These are phyloP conservation scores for Dendronephthya gigantea DNA, from an alignment of 64 coral and sea anemone species.

Conservation along the genomic window DNA sequence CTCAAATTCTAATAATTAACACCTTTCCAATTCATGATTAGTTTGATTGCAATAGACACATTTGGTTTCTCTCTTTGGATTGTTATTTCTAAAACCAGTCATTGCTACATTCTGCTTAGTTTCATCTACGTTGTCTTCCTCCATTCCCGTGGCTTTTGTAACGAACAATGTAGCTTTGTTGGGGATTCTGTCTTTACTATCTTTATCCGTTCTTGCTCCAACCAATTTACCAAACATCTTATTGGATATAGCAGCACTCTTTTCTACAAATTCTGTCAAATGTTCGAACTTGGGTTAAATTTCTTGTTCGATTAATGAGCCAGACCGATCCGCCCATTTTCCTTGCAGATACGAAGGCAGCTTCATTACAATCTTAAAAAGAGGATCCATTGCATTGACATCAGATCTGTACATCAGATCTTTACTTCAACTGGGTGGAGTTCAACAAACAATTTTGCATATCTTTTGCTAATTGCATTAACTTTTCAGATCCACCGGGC, in stretches of 20 bases:
- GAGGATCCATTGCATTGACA: conserved; percentile 18
- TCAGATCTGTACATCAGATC: too few species aligned
- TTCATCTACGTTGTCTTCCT: not conserved
- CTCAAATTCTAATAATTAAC: conserved; percentile 25
- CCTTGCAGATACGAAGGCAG: too few species aligned
- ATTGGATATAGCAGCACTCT: conserved; percentile 31
- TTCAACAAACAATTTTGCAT: conserved; percentile 49
- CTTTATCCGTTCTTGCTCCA: conserved; percentile 5
- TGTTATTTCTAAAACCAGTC: not conserved
- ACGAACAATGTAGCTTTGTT: not conserved
- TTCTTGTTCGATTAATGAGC: not conserved
- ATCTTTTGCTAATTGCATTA: conserved; percentile 34
- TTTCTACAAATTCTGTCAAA: conserved; percentile 35
- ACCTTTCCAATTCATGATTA: conserved; percentile 23
- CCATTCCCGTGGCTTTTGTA: not conserved
- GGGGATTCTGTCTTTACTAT: not conserved
- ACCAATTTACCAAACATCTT: conserved; percentile 40
- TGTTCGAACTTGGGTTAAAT: conserved; percentile 23
- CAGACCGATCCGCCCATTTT: conserved; percentile 46
- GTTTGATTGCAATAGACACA: not conserved
- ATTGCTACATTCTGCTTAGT: not conserved
- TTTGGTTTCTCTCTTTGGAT: not conserved
- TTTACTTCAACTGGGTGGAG: conserved; percentile 28
- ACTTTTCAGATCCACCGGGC: conserved; percentile 27
- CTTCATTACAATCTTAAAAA: not conserved